These are phyloP conservation scores for Forbesichthys agassizii DNA, from an alignment of 2,113 vertebrate genomes.

Conservation along the genomic window DNA sequence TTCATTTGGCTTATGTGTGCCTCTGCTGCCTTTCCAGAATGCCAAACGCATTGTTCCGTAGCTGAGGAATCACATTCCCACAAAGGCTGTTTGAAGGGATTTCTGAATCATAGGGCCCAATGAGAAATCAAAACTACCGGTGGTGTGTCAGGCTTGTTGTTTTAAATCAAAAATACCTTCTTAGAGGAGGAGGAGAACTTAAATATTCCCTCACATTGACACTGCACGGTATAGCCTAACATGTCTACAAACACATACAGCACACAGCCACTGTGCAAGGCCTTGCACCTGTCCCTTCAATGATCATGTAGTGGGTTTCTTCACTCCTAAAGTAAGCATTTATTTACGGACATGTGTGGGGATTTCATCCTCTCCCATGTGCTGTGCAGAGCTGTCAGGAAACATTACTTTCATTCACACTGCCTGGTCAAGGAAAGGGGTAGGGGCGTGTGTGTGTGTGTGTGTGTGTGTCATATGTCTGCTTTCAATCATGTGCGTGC, in stretches of 20 bases:
- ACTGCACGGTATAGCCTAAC: constrained; percentile 10
- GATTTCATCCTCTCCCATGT: constrained; percentile 52
- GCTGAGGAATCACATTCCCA: constrained; percentile 57
- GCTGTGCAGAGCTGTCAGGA: constrained; percentile 59
- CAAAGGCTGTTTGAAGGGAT: constrained; percentile 59
- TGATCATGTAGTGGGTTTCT: constrained; percentile 59
- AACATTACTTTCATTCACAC: constrained; percentile 53
- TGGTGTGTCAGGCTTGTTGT: constrained; percentile 50
- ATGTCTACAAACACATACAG: constrained; percentile 16
- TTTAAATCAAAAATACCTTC: constrained; percentile 56
- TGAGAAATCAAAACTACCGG: constrained; percentile 31
- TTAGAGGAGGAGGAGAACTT: constrained; percentile 18
- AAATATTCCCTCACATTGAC: constrained; percentile 17
- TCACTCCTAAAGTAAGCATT: constrained; percentile 64
- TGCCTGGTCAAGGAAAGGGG: constrained; percentile 35
- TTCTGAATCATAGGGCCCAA: constrained; percentile 39
- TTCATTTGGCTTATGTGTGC: constrained; percentile 58
- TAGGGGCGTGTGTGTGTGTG: background rate
- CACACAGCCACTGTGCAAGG: background rate
- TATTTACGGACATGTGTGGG: constrained; percentile 60
- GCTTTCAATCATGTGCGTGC: background rate
- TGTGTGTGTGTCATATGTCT: constrained; percentile 4
- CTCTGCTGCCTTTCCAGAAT: constrained; percentile 54
- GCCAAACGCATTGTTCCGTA: constrained; percentile 60
- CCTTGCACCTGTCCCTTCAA: constrained; percentile 34